Conservation (phyloP, 2,888 invertebrate species). For the Melangyna quadrimaculata region DNA sequence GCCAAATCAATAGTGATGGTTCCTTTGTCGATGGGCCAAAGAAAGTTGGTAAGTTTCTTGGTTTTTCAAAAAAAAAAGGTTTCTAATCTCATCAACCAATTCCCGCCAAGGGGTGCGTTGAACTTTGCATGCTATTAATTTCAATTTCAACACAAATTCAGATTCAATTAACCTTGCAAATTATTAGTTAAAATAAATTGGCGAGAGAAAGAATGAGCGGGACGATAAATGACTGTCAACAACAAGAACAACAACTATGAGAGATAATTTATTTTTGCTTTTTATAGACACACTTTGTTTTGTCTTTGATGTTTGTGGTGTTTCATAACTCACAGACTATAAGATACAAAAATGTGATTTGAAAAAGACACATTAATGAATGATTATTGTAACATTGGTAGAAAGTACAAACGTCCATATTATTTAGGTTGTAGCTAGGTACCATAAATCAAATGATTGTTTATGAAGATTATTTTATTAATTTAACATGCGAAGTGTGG, state of each 20-base stretch:
- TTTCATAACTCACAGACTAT: slow-evolving; percentile 9
- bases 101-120: background rate
- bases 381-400: background rate
- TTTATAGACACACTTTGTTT: background rate
- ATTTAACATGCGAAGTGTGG: background rate
- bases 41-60: slow-evolving; percentile 75
- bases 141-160: background rate
- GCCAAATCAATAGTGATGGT: slow-evolving; percentile 83
- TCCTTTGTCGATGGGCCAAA: slow-evolving; percentile 75
- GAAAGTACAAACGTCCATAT: too few species aligned
- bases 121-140: background rate
- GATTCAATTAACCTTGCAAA: slow-evolving; percentile 8
- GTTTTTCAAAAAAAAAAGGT: background rate
- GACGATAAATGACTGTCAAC: background rate
- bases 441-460: background rate
- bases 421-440: too few species aligned
- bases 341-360: background rate
- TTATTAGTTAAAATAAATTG: slow-evolving; percentile 7
- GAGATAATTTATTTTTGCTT: background rate
- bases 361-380: background rate
- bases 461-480: background rate
- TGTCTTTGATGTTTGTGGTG: slow-evolving; percentile 34
- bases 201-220: background rate
- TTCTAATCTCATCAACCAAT: background rate
- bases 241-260: background rate